A percentile compares a stretch with the other conserved stretches of the same genome.
phyloP scores from a whole-genome alignment of 2,888 invertebrate genomes.

The Sesamia inferens region DNA sequence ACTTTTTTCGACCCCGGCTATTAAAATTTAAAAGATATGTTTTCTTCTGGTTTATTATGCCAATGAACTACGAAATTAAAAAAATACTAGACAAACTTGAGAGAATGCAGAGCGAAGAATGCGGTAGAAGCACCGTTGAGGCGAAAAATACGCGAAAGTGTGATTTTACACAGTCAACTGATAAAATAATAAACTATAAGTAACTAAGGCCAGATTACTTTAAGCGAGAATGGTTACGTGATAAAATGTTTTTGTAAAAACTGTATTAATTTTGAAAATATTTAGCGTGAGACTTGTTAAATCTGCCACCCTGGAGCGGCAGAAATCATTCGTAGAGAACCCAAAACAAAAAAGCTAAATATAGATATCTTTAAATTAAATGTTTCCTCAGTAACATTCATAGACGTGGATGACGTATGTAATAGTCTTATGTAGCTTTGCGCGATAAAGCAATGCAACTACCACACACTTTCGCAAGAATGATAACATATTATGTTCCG shows the following conservation, averaged over 20 bases:
- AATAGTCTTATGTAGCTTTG: neutral
- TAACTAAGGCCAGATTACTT: neutral
- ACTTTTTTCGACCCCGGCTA: constrained; percentile 28
- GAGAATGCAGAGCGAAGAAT: constrained; percentile 30
- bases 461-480: constrained; percentile 33
- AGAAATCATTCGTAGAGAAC: too few species aligned
- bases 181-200: neutral
- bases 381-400: neutral
- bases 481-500: constrained; percentile 19
- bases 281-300: too few species aligned
- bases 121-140: constrained; percentile 34
- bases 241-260: neutral
- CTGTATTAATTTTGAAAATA: too few species aligned
- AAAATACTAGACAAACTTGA: constrained; percentile 6
- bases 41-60: constrained; percentile 4
- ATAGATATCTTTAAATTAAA: neutral
- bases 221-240: neutral
- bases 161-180: neutral
- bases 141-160: neutral
- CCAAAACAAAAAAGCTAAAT: too few species aligned
- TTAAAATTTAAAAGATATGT: neutral
- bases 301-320: too few species aligned
- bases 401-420: neutral
- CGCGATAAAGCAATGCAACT: neutral
- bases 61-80: neutral